These are phyloP conservation scores for Umimayanthus kanabou DNA, from an alignment of 92 coral and sea anemone species.

Conservation along the genomic window DNA sequence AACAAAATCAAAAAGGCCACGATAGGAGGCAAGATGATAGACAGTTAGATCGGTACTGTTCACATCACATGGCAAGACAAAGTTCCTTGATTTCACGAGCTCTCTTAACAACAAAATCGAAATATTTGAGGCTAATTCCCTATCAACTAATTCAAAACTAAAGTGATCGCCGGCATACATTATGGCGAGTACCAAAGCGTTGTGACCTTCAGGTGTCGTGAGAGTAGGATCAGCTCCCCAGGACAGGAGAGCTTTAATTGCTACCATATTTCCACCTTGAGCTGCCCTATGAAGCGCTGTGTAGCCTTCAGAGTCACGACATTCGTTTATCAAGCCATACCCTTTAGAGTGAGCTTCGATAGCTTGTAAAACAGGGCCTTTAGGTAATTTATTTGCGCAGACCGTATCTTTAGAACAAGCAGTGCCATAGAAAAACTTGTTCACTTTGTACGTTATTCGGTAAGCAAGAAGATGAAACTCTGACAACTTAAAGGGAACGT, in stretches of 20 bases:
- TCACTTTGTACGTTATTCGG: no score
- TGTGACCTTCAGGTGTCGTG: slow-evolving; percentile 42
- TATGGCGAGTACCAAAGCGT: slow-evolving; percentile 54
- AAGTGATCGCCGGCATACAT: slow-evolving; percentile 38
- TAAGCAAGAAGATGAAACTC: slow-evolving; percentile 66
- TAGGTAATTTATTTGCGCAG: no score
- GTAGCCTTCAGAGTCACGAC: slow-evolving; percentile 75
- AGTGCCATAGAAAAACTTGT: no score
- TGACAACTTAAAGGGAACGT: slow-evolving; percentile 49
- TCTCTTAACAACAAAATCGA: neutral
- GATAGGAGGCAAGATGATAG: slow-evolving; percentile 35
- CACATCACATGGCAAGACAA: neutral
- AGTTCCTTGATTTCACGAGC: neutral
- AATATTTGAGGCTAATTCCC: neutral
- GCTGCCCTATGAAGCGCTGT: slow-evolving; percentile 78
- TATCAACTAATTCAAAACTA: no score
- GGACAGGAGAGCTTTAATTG: slow-evolving; percentile 44
- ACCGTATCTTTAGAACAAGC: no score
- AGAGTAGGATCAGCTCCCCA: slow-evolving; percentile 53
- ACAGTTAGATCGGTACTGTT: slow-evolving; percentile 19
- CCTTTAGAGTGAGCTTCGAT: slow-evolving; percentile 37
- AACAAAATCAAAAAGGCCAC: neutral
- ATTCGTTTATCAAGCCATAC: slow-evolving; percentile 41
- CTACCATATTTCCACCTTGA: slow-evolving; percentile 69
- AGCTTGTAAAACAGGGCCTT: no score